A percentile compares a stretch with the other conserved stretches of the same genome.
These are phyloP conservation scores for Aleiodes testaceus DNA, from an alignment of 2,888 invertebrate genomes.

Conservation along the genomic window DNA sequence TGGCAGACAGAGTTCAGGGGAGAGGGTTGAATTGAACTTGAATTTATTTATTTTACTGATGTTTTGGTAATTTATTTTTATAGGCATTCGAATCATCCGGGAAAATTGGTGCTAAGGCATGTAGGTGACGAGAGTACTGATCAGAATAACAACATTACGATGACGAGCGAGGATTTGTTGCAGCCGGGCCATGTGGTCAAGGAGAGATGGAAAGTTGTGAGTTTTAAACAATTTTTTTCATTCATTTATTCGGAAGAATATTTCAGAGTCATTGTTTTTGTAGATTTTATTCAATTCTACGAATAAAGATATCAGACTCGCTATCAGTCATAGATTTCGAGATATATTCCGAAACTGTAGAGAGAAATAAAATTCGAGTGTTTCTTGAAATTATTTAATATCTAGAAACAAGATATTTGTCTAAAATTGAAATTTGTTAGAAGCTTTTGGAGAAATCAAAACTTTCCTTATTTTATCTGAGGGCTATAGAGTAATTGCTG, in stretches of 20 bases:
- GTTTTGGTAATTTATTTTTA: neutral
- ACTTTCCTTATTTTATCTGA: too few relatives aligned
- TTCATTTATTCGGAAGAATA: neutral
- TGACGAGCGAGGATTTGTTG: conserved; percentile 94
- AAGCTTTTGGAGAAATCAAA: too few relatives aligned
- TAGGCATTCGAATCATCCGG: conserved; percentile 60
- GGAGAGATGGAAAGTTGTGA: conserved; percentile 98
- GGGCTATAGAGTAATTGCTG: too few relatives aligned
- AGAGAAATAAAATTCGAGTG: too few relatives aligned
- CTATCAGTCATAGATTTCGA: too few relatives aligned
- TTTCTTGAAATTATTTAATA: too few relatives aligned
- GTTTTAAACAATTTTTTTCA: conserved; percentile 58
- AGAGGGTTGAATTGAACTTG: neutral
- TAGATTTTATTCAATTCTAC: too few relatives aligned
- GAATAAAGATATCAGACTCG: too few relatives aligned
- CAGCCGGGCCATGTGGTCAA: conserved; percentile 98
- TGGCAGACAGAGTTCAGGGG: conserved; percentile 7
- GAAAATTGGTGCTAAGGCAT: conserved; percentile 66
- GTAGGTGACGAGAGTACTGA: conserved; percentile 74
- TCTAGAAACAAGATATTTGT: too few relatives aligned
- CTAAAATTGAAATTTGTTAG: too few relatives aligned
- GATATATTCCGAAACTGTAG: too few relatives aligned
- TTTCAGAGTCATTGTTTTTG: too few relatives aligned
- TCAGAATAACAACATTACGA: conserved; percentile 84
- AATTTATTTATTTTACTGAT: neutral